Percentiles rank a stretch among this genome's conserved stretches.
Conservation (phyloP, 2,797 vertebrate species). For the Micrastur ruficollis region DNA sequence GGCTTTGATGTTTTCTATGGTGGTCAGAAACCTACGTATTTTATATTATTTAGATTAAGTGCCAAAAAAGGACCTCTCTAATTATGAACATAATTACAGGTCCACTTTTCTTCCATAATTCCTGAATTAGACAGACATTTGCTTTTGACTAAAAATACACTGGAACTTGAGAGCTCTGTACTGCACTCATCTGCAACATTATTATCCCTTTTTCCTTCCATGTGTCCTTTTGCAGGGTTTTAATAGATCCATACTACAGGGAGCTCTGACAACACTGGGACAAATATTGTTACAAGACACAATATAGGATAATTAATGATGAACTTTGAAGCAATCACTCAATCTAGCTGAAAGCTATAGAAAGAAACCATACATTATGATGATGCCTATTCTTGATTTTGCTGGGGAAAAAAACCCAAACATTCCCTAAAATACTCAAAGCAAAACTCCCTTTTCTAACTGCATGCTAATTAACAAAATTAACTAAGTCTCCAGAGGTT, state of each 20-base stretch:
- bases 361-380: neutral
- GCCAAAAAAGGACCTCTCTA: neutral
- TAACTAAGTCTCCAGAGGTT: neutral
- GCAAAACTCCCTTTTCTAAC: neutral
- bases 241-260: neutral
- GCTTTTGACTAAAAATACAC: neutral
- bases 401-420: neutral
- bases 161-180: neutral
- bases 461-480: neutral
- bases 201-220: neutral
- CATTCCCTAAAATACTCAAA: neutral
- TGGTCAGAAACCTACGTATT: neutral
- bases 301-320: neutral
- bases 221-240: neutral
- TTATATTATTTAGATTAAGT: neutral
- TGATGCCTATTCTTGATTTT: neutral
- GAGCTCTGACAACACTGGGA: neutral
- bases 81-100: neutral
- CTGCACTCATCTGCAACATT: neutral
- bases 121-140: neutral
- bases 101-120: neutral
- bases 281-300: neutral
- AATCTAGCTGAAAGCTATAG: neutral
- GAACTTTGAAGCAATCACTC: neutral
- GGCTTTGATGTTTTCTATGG: neutral